phyloP scores from a whole-genome alignment of 2,113 vertebrate species.

The Indicator indicator region DNA sequence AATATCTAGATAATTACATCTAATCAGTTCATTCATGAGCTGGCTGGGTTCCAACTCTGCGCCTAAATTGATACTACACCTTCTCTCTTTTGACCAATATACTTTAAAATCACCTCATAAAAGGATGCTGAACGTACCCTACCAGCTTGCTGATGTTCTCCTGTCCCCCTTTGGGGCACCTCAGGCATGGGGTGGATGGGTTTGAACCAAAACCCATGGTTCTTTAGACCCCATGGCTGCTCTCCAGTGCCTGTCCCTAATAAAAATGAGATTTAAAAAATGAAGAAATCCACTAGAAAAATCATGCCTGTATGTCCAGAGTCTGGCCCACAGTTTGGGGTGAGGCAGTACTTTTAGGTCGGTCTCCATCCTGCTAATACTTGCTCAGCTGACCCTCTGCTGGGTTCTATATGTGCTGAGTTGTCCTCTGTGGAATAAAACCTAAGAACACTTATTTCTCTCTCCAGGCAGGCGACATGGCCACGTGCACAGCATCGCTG shows the following conservation, averaged over 20 bases:
- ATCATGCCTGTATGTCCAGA: not conserved
- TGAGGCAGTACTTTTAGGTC: not conserved
- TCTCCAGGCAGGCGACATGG: not conserved
- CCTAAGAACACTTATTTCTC: not conserved
- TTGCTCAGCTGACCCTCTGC: not conserved
- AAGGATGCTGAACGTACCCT: not conserved
- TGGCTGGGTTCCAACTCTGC: not conserved
- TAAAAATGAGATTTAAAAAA: not conserved
- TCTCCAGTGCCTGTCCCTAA: not conserved
- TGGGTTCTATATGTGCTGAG: rapidly evolving
- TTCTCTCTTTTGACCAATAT: conserved; percentile 33
- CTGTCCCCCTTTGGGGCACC: not conserved
- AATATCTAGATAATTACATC: conserved; percentile 36
- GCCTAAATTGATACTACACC: not conserved
- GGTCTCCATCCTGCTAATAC: not conserved
- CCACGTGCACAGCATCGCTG: conserved; percentile 31
- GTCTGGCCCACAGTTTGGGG: not conserved
- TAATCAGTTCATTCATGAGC: conserved; percentile 34
- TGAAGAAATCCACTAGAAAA: not conserved
- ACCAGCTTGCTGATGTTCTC: not conserved
- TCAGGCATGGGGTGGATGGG: not conserved
- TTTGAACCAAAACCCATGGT: not conserved
- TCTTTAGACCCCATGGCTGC: not conserved
- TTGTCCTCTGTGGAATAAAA: not conserved
- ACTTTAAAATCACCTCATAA: not conserved